Evolutionary conservation across 2,797 vertebrate species (phyloP), one percentile per base, ranked within the genome.

Genomic region (Tadarida brasiliensis): DNA sequence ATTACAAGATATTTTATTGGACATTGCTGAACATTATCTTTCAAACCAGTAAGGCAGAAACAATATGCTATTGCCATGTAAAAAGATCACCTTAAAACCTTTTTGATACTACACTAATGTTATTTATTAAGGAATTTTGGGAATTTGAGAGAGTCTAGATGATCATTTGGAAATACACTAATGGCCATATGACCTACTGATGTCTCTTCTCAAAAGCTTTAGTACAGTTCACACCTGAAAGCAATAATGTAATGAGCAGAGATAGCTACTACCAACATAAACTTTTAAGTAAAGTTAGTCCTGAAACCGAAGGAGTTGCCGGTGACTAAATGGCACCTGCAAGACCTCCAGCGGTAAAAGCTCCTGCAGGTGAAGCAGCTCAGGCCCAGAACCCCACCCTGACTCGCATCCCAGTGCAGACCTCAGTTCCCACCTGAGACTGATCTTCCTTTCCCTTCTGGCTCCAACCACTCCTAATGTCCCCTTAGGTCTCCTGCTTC

Each of bases 41-140:
- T 87, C 84, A 96, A 95, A 77, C 2, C 49, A 83, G 11, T 61
- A 90, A 82, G 35, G 26, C 71, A 78, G 47, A 49, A 89, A 86
- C n/a, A 71, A 89, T 83, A 87, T 28, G 24, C 24, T 81, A 71
- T 86, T 91, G 65, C 24, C 90, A 91, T 80, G 49, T 56, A 81
- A 76, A 87, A 93, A 96, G n/a, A 77, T 47, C 81, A 56, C 59
- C 56, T 74, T 83, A 24, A 94, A 94, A 70, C 16, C n/a, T 77
- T 95, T 95, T 86, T 94, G 85, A 80, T 83, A 87, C 15, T 74
- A 59, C 11, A 74, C 5, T 80, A 84, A 87, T 91, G 56, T 89
- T 93, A 88, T 80, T 92, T 93, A 70, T 87, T 81, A 94, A 93
- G 35, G 59, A 76, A 92, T 94, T 94, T 92, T 68, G 5, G 68